These are phyloP conservation scores for Platycheirus albimanus DNA, from an alignment of 2,888 invertebrate genomes.

Conservation along the genomic window DNA sequence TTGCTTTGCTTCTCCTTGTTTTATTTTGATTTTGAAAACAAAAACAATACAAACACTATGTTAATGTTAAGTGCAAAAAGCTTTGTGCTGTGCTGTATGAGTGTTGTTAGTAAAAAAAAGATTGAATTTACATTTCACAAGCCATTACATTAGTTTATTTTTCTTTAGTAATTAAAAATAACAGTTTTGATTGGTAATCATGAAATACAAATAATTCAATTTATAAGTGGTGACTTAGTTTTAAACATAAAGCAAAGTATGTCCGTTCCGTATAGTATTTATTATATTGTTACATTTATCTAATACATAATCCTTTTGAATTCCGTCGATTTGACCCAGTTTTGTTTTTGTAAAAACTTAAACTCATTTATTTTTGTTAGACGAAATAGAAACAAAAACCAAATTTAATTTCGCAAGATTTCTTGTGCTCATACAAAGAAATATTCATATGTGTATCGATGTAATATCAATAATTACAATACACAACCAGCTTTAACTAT, in stretches of 20 bases:
- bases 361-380: neutral
- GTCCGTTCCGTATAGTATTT: neutral
- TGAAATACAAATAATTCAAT: neutral
- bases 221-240: neutral
- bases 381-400: neutral
- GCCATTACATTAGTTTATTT: too few species aligned
- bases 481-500: conserved; percentile 7
- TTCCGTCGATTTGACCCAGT: conserved; percentile 26
- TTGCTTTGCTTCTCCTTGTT: too few species aligned
- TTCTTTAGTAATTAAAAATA: neutral
- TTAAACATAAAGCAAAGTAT: neutral
- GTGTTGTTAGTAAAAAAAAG: too few species aligned
- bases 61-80: too few species aligned
- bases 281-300: neutral
- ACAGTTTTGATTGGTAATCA: neutral
- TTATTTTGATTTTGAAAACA: too few species aligned
- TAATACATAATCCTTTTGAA: conserved; percentile 13
- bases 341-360: neutral
- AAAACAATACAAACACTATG: too few species aligned
- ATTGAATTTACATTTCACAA: too few species aligned
- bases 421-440: conserved; percentile 14
- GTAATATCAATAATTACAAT: conserved; percentile 26
- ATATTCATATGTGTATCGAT: conserved; percentile 9
- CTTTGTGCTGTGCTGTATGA: too few species aligned
- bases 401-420: conserved; percentile 21